Evolutionary conservation across 2,797 vertebrate genomes (phyloP).

Genomic region (Tragopan temminckii): DNA sequence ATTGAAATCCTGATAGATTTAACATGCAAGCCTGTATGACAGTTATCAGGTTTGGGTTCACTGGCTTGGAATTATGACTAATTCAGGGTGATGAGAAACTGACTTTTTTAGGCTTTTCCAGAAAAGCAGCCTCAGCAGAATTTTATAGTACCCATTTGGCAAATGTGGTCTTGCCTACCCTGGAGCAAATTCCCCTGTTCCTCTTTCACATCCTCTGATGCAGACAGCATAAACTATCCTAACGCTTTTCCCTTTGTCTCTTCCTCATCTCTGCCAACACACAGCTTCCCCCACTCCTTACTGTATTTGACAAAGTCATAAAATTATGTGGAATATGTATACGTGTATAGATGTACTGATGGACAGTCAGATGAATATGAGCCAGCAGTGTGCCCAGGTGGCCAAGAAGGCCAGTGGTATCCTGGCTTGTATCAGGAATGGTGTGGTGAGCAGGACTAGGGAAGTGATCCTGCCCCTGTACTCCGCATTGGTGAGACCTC

Average conservation of each 20-base stretch:
- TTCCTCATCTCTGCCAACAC: background rate
- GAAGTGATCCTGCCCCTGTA: no score
- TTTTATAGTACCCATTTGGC: background rate
- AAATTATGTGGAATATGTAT: rapidly evolving
- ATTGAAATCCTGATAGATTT: background rate
- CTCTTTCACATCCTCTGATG: slow-evolving; percentile 28
- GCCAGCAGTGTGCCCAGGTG: no score
- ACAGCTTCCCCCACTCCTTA: background rate
- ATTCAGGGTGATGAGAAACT: background rate
- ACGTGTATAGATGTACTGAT: no score
- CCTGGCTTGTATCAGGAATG: no score
- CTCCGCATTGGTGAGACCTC: no score
- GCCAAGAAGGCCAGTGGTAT: no score
- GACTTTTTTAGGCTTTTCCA: background rate
- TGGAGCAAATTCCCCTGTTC: slow-evolving; percentile 23
- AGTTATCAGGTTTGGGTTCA: background rate
- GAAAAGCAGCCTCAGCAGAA: slow-evolving; percentile 24
- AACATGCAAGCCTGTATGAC: background rate
- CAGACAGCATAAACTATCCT: background rate
- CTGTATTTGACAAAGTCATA: background rate
- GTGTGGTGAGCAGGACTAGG: no score
- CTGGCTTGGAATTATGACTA: background rate
- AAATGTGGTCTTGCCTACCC: slow-evolving; percentile 7
- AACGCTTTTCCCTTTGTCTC: background rate
- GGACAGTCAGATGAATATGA: no score